Conservation (phyloP, 2,113 vertebrate genomes). For the Apteryx mantelli region DNA sequence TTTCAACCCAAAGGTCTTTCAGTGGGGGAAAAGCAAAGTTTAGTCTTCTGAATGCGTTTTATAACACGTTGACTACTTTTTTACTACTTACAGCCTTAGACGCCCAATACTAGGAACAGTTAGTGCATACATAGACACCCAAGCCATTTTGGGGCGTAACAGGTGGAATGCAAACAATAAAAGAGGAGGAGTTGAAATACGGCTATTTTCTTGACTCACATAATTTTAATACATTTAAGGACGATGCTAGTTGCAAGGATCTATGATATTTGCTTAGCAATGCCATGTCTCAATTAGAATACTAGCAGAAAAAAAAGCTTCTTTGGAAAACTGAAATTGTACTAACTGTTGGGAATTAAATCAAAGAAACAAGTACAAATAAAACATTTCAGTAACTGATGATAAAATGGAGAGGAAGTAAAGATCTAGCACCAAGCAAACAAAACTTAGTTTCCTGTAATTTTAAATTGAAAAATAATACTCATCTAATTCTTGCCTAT, state of each 20-base stretch:
- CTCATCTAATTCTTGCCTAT: not conserved
- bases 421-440: not conserved
- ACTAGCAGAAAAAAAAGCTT: not conserved
- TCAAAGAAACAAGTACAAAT: not conserved
- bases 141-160: not conserved
- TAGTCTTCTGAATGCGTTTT: not conserved
- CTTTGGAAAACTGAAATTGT: not conserved
- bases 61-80: not conserved
- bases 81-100: not conserved
- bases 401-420: not conserved
- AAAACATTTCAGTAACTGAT: not conserved
- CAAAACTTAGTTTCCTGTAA: not conserved
- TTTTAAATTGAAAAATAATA: not conserved
- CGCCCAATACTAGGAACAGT: not conserved
- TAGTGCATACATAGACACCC: not conserved
- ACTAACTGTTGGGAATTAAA: not conserved
- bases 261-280: too few relatives aligned
- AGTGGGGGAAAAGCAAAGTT: too few relatives aligned
- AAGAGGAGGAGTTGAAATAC: not conserved
- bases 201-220: not conserved
- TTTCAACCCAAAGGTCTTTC: not conserved
- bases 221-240: too few relatives aligned
- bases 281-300: too few relatives aligned
- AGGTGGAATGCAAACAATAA: not conserved
- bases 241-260: too few relatives aligned